These are phyloP conservation scores for Watsonalla cultraria DNA, from an alignment of 2,888 invertebrate genomes.

Conservation along the genomic window DNA sequence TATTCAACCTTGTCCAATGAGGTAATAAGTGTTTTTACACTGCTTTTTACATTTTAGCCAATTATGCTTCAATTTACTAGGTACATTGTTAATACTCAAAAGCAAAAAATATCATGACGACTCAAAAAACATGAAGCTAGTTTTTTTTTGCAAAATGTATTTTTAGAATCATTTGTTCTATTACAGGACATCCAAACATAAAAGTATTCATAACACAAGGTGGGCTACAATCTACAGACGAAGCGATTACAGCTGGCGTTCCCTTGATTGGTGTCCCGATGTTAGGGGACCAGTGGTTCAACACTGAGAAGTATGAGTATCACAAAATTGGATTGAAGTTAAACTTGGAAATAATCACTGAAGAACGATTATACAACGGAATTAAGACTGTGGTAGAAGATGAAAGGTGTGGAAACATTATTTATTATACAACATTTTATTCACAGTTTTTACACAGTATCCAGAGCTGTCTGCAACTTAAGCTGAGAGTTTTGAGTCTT, in stretches of 20 bases:
- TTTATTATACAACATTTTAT: too few relatives aligned
- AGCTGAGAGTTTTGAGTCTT: too few relatives aligned
- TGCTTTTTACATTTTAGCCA: too few relatives aligned
- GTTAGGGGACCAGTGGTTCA: constrained; percentile 10
- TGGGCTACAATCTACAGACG: constrained; percentile 15
- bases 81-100: too few relatives aligned
- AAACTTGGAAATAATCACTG: not conserved
- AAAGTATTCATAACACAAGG: constrained; percentile 16
- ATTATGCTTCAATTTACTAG: too few relatives aligned
- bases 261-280: constrained; percentile 15
- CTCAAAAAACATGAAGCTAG: too few relatives aligned
- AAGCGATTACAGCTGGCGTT: constrained; percentile 12
- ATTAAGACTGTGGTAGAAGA: not conserved
- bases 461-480: too few relatives aligned
- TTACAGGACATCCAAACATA: constrained; percentile 14
- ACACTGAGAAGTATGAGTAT: constrained; percentile 9
- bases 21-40: too few relatives aligned
- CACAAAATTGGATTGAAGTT: constrained; percentile 3
- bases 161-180: not conserved
- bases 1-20: too few relatives aligned
- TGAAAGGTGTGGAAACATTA: not conserved
- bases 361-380: not conserved
- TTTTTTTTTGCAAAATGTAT: too few relatives aligned
- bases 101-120: too few relatives aligned
- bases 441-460: too few relatives aligned